Evolutionary conservation across 2,113 vertebrate genomes (phyloP).

Genomic region (Mohoua ochrocephala): DNA sequence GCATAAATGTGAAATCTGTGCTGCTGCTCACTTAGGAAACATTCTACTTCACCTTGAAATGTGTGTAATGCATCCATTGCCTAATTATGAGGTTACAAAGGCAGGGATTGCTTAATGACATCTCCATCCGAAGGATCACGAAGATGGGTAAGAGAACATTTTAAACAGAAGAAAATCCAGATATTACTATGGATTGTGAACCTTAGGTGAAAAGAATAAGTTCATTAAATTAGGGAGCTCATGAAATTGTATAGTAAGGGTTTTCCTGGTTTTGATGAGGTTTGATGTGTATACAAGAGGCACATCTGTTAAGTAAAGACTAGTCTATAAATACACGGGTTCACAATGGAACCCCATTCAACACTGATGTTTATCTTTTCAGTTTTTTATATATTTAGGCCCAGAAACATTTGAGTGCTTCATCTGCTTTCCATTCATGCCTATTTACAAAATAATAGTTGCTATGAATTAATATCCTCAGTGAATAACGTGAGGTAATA

Average conservation of each 20-base stretch:
- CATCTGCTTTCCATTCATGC: neutral
- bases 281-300: neutral
- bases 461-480: neutral
- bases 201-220: neutral
- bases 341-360: neutral
- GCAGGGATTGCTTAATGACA: neutral
- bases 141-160: neutral
- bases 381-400: neutral
- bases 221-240: neutral
- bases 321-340: neutral
- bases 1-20: neutral
- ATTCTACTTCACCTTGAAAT: neutral
- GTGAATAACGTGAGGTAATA: neutral
- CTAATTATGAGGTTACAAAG: neutral
- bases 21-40: neutral
- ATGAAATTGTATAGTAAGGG: neutral
- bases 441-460: neutral
- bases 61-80: neutral
- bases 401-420: neutral
- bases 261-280: neutral
- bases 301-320: neutral
- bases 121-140: neutral
- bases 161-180: neutral
- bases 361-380: neutral
- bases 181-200: neutral